Base-by-base conservation (phyloP, 1,140 invertebrate genomes). In the Psix sp. region DNA sequence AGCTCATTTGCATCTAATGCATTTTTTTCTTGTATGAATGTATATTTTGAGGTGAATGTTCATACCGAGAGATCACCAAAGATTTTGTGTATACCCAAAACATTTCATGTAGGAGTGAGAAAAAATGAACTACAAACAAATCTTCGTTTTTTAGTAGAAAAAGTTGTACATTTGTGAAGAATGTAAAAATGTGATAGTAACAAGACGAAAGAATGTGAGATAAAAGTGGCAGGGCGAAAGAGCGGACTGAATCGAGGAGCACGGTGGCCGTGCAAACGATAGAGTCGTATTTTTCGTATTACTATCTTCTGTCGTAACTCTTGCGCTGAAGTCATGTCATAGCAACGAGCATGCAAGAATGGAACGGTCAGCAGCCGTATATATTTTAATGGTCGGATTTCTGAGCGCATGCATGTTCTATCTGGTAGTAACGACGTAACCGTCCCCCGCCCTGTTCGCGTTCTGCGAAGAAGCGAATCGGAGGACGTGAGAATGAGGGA, bases 311-410 rank as follows among this genome's bases (percentile, higher is more conserved):
- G 33, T 75, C 79, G 77, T 84, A 82, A 83, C 82, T 83, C 82
- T 83, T 80, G 80, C 68, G 70, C 76, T 76, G 31, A 72, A 80
- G 82, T 80, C 77, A 71, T 77, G 77, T 77, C 77, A 74, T 62
- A 65, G 70, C 68, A 67, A 72, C 76, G 73, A 71, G 59, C 80
- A 80, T 77, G 77, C 83, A 65, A 82, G 81, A 82, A 82, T 80
- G 76, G 71, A 77, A 74, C 70, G 77, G 77, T 82, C 79, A 80
- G 67, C 35, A 40, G 62, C 73, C 74, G 78, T 78, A 80, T 82
- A 83, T 82, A 82, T 82, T 83, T 83, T 83, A 83, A 84, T 82
- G 77, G 75, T 76, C 71, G 76, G 68, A 81, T 81, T 80, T 82
- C 75, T 77, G 67, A 74, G 73, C 79, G 49, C 73, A 78, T 82